These are phyloP conservation scores for Rhynchotus rufescens DNA, from an alignment of 2,797 vertebrate genomes.

Conservation along the genomic window DNA sequence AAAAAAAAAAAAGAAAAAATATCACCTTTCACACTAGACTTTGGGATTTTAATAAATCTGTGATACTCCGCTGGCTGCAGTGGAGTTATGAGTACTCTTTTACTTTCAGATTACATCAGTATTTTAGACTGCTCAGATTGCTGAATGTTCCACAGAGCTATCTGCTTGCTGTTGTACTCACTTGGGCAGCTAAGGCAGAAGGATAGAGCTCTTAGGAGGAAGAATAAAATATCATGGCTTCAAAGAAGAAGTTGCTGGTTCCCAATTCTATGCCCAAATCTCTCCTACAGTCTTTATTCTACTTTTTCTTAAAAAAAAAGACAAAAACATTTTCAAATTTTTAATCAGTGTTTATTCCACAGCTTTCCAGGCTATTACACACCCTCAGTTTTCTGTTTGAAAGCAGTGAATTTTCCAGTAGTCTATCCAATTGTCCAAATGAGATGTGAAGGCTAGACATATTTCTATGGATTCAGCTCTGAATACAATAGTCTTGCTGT, in stretches of 20 bases:
- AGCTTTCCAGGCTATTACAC: neutral
- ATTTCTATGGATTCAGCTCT: neutral
- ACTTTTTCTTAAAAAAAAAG: neutral
- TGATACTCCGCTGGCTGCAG: neutral
- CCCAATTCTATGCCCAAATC: neutral
- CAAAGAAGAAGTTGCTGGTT: neutral
- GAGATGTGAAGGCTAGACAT: neutral
- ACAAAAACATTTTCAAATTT: neutral
- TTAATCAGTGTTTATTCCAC: neutral
- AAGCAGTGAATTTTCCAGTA: neutral
- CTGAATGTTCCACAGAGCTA: neutral
- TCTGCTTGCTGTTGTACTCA: neutral
- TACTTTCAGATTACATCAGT: neutral
- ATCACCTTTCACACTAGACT: neutral
- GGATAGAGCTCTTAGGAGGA: neutral
- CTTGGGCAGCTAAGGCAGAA: neutral
- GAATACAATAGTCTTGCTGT: neutral
- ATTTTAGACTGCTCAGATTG: neutral
- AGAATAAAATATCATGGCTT: neutral
- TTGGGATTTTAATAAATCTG: neutral
- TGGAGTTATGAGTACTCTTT: neutral
- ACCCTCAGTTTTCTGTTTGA: constrained; percentile 5
- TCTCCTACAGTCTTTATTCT: neutral
- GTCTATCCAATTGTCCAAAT: neutral
- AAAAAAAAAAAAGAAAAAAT: neutral